A percentile compares a stretch with the other conserved stretches of the same genome.
Conservation (phyloP, 2,113 vertebrate species). For the Philantomba maxwellii region DNA sequence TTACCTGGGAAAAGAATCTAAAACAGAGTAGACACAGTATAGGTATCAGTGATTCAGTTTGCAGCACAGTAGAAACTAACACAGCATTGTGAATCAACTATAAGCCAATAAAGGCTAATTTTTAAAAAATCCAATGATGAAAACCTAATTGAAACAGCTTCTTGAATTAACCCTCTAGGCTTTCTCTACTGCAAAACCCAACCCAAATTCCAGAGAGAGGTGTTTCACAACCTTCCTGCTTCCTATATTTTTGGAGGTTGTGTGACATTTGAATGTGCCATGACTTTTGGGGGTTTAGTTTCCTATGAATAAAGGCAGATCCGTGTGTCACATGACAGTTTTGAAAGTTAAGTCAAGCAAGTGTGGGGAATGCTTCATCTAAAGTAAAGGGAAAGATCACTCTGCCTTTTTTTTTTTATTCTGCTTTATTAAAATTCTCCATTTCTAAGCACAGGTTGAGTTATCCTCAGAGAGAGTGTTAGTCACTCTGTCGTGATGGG, state of each 20-base stretch:
- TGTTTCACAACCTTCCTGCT: not conserved
- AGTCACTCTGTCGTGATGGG: fast-evolving
- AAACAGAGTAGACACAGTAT: not conserved
- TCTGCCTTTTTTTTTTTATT: not conserved
- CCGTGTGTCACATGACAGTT: fast-evolving
- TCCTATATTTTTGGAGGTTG: fast-evolving
- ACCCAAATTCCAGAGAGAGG: not conserved
- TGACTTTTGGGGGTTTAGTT: not conserved
- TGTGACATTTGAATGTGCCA: not conserved
- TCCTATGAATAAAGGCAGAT: not conserved
- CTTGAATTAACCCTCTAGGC: not conserved
- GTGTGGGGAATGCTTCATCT: too few species aligned
- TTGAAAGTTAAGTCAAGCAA: not conserved
- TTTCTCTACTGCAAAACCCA: not conserved
- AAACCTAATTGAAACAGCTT: not conserved
- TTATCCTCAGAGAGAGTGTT: not conserved
- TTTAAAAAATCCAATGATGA: fast-evolving
- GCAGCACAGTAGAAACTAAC: not conserved
- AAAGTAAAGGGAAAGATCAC: too few species aligned
- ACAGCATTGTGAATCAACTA: not conserved
- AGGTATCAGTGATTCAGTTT: not conserved
- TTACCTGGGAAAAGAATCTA: not conserved
- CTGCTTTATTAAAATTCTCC: not conserved
- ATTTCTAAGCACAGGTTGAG: not conserved
- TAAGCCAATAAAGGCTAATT: not conserved